Base-by-base conservation (phyloP, 2,113 vertebrate genomes). In the Gallinago paraguaiae region DNA sequence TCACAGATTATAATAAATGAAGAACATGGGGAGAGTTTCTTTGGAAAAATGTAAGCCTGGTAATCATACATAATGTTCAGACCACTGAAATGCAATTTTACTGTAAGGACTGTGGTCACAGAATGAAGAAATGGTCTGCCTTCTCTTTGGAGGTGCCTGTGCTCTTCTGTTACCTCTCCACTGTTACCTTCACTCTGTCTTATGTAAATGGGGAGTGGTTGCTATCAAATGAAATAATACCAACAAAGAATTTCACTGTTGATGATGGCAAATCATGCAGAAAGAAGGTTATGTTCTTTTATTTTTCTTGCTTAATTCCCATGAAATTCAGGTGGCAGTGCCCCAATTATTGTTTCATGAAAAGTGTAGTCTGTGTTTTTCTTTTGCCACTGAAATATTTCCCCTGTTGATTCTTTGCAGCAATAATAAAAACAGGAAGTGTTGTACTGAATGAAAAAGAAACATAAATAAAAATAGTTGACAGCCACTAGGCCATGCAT, bases 201-300 rank as follows among this genome's bases (percentile, higher is more conserved):
- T 91, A 71, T 74, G 54, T 57, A 96, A 97, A 94, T 59, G 25
- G 74, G 9, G 90, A 77, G 57, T 88, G 18, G 25, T 12, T 86
- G 68, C 39, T 82, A 39, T 63, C 43, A 91, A 71, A 96, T 11
- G 6, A 69, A 92, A 86, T 89, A 88, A 91, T 61, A 90, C 65
- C 67, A 92, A 43, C 24, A 84, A 31, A 69, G 84, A 85, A 86
- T 86, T 92, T 72, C 63, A 60, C 63, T 80, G 28, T 2, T 88
- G 27, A 7, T 85, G 61, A 87, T 54, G 39, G 41, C 79, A 97
- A 97, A 76, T 92, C 78, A 92, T 81, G 45, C 57, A 90, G 79
- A 96, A 59, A 80, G 48, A 78, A 85, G n/a, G 19, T 57, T 81
- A 63, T 75, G 12, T n/a, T 74, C 35, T 61, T 59, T 48, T 90